Conservation (phyloP, 2,113 vertebrate genomes). For the Elachura formosa region DNA sequence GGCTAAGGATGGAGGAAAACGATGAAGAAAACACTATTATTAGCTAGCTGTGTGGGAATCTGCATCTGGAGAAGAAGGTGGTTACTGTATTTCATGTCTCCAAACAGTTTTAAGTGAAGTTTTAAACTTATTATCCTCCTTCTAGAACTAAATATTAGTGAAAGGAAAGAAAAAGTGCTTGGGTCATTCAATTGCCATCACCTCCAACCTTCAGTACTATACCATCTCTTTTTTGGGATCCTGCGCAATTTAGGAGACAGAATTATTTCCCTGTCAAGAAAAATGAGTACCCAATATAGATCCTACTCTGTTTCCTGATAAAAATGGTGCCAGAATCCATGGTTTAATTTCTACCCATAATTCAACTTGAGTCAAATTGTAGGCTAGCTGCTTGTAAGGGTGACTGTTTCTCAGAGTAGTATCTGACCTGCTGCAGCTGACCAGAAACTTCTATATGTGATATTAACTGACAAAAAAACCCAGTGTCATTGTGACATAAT, state of each 20-base stretch:
- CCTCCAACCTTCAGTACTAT: neutral
- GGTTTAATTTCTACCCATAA: neutral
- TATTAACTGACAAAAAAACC: neutral
- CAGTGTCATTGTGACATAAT: neutral
- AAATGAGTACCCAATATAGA: neutral
- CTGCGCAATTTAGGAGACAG: neutral
- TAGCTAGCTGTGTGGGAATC: neutral
- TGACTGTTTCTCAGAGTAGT: neutral
- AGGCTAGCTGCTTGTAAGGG: neutral
- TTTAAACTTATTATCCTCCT: neutral
- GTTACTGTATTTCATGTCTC: neutral
- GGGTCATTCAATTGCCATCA: neutral
- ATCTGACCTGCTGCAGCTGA: neutral
- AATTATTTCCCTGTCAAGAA: neutral
- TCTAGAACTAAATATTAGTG: neutral
- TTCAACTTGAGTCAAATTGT: neutral
- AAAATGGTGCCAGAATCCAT: neutral
- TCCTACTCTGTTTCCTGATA: neutral
- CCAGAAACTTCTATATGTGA: neutral
- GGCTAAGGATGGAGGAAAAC: neutral
- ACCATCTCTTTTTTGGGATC: neutral
- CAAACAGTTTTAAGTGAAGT: neutral
- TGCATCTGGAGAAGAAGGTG: neutral
- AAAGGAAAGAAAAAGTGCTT: neutral
- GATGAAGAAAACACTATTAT: neutral